These are phyloP conservation scores for Anoplius nigerrimus DNA, from an alignment of 2,888 invertebrate genomes.

Conservation along the genomic window DNA sequence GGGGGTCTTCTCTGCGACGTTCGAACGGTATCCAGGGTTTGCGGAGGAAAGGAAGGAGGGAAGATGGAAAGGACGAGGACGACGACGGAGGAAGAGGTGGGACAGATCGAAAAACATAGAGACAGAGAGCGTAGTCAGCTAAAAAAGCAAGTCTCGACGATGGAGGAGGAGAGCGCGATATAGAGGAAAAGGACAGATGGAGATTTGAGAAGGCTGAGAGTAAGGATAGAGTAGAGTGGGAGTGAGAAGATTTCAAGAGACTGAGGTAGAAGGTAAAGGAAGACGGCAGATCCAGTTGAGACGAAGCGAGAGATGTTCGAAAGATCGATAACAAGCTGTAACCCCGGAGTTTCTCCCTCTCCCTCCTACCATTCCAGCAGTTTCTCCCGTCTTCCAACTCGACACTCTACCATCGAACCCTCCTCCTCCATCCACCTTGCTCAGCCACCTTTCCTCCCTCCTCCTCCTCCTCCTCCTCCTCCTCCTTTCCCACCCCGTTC, in stretches of 20 bases:
- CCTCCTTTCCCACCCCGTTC: slow-evolving; percentile 25
- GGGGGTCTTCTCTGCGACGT: slow-evolving; percentile 2
- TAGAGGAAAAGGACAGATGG: neutral
- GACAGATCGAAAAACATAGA: neutral
- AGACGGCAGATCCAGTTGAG: slow-evolving; percentile 19
- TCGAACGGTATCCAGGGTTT: slow-evolving; percentile 13
- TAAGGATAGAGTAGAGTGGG: slow-evolving; percentile 10
- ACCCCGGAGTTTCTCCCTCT: slow-evolving; percentile 30
- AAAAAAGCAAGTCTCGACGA: neutral
- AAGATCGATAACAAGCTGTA: slow-evolving; percentile 55
- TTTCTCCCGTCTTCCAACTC: too few species aligned
- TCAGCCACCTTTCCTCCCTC: neutral
- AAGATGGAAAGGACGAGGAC: too few species aligned
- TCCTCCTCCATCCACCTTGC: too few species aligned
- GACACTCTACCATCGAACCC: too few species aligned
- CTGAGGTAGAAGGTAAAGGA: neutral
- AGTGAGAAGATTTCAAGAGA: slow-evolving; percentile 8
- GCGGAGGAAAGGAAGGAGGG: neutral
- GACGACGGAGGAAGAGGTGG: neutral
- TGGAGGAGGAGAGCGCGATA: slow-evolving; percentile 8
- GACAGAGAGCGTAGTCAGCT: neutral
- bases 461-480: slow-evolving; percentile 24
- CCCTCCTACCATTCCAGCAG: too few species aligned
- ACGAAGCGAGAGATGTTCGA: slow-evolving; percentile 31
- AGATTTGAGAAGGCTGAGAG: neutral